Evolutionary conservation across 2,113 vertebrate species (phyloP), one percentile per base, ranked within the genome.

Genomic region (Peucedramus taeniatus): DNA sequence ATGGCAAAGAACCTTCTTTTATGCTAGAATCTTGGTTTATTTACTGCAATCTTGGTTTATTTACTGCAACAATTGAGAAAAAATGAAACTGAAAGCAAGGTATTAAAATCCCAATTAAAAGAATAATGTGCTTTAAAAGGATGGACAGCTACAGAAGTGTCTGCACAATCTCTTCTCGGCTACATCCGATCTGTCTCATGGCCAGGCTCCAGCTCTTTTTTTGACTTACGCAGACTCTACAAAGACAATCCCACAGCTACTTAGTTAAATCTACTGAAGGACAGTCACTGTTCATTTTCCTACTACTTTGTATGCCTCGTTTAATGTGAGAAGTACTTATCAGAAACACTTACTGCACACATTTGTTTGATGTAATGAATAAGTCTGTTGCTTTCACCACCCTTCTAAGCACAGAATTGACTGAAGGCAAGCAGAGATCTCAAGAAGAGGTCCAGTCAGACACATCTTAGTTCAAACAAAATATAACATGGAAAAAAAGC

Each of bases 361-460:
- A 94, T 86, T 82, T 95, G 45, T 65, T 81, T 89, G 76, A 96
- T 75, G 45, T 53, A 95, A 83, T 71, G 87, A 95, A 11, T 59
- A 89, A 92, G 37, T 35, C 49, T 53, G 47, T 89, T 83, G 56
- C 60, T 78, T 90, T 94, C 90, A 92, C 83, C 65, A 78, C 47
- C 76, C 80, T 95, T 96, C 94, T 72, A 89, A 68, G 68, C 47
- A 89, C 40, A 72, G 68, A 87, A 83, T 16, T 86, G 79, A 92
- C 72, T 93, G 79, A 93, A 93, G 76, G 85, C 51, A 86, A 81
- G 66, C 42, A 2, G 44, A 96, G 93, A 86, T 87, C 74, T 89
- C 74, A 87, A 84, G 65, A 6, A 93, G 69, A 90, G 80, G 92
- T 79, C 56, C 61, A 92, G 61, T 94, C 86, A 93, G 83, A 85